Conservation (phyloP, 92 coral and sea anemone genomes). For the Nematostella vectensis region DNA sequence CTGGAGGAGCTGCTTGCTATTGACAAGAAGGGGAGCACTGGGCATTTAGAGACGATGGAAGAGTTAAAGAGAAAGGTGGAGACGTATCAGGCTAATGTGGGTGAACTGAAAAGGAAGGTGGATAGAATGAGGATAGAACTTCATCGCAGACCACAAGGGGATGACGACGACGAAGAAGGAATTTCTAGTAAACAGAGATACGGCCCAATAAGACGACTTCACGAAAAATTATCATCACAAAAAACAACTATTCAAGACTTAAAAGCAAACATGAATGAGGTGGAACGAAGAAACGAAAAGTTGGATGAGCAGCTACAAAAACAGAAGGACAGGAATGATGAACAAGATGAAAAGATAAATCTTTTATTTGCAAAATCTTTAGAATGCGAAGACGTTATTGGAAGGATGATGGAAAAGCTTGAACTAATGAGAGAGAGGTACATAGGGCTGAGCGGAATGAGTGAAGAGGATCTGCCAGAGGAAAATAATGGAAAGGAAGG, state of each 20-base stretch:
- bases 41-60: slow-evolving; percentile 50
- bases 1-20: slow-evolving; percentile 62
- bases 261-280: slow-evolving; percentile 52
- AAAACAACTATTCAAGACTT: slow-evolving; percentile 53
- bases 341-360: slow-evolving; percentile 66
- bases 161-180: slow-evolving; percentile 26
- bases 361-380: slow-evolving; percentile 39
- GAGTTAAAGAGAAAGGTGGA: slow-evolving; percentile 70
- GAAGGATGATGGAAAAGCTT: slow-evolving; percentile 54
- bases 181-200: slow-evolving; percentile 13
- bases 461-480: slow-evolving; percentile 19
- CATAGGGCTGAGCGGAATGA: slow-evolving; percentile 37
- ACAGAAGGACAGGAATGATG: slow-evolving; percentile 42
- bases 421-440: slow-evolving; percentile 61
- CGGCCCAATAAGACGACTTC: slow-evolving; percentile 34
- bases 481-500: slow-evolving; percentile 1
- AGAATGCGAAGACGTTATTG: slow-evolving; percentile 61
- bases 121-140: slow-evolving; percentile 65
- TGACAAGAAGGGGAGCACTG: slow-evolving; percentile 46
- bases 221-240: slow-evolving; percentile 49
- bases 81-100: slow-evolving; percentile 63
- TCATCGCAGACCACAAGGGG: slow-evolving; percentile 43
- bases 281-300: slow-evolving; percentile 56
- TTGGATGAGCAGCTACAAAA: slow-evolving; percentile 44
- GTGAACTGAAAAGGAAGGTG: slow-evolving; percentile 65